Conservation (phyloP, 2,113 vertebrate species). For the Anarrhichthys ocellatus region DNA sequence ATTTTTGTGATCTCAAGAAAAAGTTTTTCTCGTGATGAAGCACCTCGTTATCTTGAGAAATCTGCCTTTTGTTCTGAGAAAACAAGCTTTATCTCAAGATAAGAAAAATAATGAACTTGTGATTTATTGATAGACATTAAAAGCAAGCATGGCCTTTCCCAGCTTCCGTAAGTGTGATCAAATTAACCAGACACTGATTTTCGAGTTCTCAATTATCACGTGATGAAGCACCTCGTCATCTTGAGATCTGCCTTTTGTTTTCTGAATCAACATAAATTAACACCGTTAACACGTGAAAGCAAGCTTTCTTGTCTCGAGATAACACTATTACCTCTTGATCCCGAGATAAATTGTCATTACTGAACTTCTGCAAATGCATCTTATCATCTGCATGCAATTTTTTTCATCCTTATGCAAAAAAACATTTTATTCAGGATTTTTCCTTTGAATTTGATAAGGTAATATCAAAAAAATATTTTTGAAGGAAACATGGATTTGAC, state of each 20-base stretch:
- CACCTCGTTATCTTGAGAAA: not conserved
- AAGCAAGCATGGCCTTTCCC: not conserved
- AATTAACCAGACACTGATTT: no score
- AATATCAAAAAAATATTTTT: not conserved
- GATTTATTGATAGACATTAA: not conserved
- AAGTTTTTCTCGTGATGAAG: not conserved
- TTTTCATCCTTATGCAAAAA: not conserved
- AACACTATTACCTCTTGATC: not conserved
- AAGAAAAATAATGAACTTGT: not conserved
- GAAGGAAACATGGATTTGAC: constrained; percentile 20
- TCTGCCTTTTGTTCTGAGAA: not conserved
- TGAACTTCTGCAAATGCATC: not conserved
- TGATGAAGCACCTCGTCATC: not conserved
- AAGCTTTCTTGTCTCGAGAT: not conserved
- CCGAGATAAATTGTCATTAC: not conserved
- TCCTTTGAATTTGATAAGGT: not conserved
- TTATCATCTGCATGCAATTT: constrained; percentile 7
- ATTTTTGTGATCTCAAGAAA: not conserved
- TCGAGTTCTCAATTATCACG: no score
- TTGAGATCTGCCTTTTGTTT: not conserved
- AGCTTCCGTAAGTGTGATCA: not conserved
- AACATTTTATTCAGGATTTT: not conserved
- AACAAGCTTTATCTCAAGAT: not conserved
- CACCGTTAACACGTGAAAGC: no score
- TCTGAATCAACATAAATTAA: no score